Evolutionary conservation across 1,140 invertebrate genomes (phyloP), one percentile per base, ranked within the genome.

Genomic region (Drosophila repleta): DNA sequence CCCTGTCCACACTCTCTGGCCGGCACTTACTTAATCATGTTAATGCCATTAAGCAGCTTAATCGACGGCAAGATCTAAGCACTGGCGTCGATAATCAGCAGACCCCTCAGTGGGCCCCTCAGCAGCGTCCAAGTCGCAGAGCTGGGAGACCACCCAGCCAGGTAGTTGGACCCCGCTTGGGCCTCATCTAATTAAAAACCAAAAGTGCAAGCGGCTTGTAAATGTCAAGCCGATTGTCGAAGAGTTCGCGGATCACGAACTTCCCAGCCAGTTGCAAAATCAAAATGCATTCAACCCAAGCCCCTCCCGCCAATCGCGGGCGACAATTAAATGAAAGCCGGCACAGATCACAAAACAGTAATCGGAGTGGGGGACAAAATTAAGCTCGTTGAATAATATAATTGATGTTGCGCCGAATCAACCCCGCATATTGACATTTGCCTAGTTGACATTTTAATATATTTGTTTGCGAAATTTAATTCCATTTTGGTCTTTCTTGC

Each of bases 11-110:
- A 18, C 17, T 17, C 41, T 41, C 49, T 48, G 20, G 13, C 51
- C 18, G 32, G 52, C 69, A 74, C 81, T 67, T 74, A 62, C 61
- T 87, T 87, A 88, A 87, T 87, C 83, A 87, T 87, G 83, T 87
- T 87, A 87, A 88, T 87, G 83, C 79, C 76, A 87, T 87, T 87
- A 87, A 87, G 83, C 83, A 76, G 82, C 82, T 87, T 82, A 88
- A 87, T 87, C 82, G 82, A 88, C 82, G 82, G 82, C 82, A 70
- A 87, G 83, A 87, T 87, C 82, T 87, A 87, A 87, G 83, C 79
- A 20, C 68, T 62, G 63, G 83, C 78, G 82, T 85, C 82, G 82
- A 85, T 85, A 85, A 85, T 85, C 81, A 78, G 78, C 79, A 20
- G 11, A 46, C 7, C 17, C 8, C 41, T 6, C 48, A 24, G 48